Evolutionary conservation across 2,888 invertebrate genomes (phyloP).

Genomic region (Aphrophora alni): DNA sequence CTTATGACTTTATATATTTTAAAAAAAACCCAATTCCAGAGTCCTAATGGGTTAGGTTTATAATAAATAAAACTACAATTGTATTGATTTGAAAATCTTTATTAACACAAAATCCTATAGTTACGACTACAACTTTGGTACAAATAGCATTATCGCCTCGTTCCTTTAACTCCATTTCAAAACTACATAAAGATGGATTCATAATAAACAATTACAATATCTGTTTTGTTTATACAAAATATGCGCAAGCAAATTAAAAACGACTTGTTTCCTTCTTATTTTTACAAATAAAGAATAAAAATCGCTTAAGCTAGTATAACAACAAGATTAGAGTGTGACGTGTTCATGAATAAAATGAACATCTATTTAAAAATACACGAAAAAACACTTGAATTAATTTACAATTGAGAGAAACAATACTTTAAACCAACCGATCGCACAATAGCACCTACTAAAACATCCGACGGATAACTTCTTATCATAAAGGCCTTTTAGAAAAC

Average conservation of each 20-base stretch:
- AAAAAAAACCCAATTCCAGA: too few species aligned
- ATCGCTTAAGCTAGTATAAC: constrained; percentile 29
- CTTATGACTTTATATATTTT: too few species aligned
- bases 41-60: too few species aligned
- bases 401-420: neutral
- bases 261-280: neutral
- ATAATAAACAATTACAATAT: constrained; percentile 34
- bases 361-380: neutral
- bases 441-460: neutral
- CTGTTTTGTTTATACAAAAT: constrained; percentile 33
- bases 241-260: constrained; percentile 35
- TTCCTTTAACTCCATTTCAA: constrained; percentile 21
- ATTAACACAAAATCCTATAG: constrained; percentile 47
- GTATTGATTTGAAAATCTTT: constrained; percentile 44
- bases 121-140: constrained; percentile 60
- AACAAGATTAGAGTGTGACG: neutral
- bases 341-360: neutral
- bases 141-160: constrained; percentile 53
- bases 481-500: neutral
- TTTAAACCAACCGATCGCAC: neutral
- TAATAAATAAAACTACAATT: too few species aligned
- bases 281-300: neutral
- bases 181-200: constrained; percentile 31
- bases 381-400: constrained; percentile 4
- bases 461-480: neutral